A percentile compares a stretch with the other conserved stretches of the same genome.
These are phyloP conservation scores for Xenopus tropicalis DNA, from an alignment of 2,113 vertebrate genomes.

Conservation along the genomic window UCB_Xtro_10.0 CM004444.2:26227001-26227500, in stretches of 20 bases:
- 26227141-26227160: constrained; percentile 34
- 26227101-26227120: constrained; percentile 48
- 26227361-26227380: no score
- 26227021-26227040: constrained; percentile 61
- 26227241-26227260: constrained; percentile 22
- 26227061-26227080: constrained; percentile 48
- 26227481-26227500: no score
- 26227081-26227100: constrained; percentile 45
- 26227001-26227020: constrained; percentile 58
- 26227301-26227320: neutral
- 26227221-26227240: constrained; percentile 9
- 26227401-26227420: no score
- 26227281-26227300: constrained; percentile 20
- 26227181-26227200: constrained; percentile 38
- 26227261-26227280: constrained; percentile 3
- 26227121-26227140: constrained; percentile 35
- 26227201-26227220: constrained; percentile 28
- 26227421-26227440: no score
- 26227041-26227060: constrained; percentile 54
- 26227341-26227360: no score
- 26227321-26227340: no score
- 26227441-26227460: no score
- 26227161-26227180: constrained; percentile 48
- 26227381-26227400: no score
- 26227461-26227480: no score